phyloP scores from a whole-genome alignment of 2,113 vertebrate genomes.

The Myiagra hebetior region DNA sequence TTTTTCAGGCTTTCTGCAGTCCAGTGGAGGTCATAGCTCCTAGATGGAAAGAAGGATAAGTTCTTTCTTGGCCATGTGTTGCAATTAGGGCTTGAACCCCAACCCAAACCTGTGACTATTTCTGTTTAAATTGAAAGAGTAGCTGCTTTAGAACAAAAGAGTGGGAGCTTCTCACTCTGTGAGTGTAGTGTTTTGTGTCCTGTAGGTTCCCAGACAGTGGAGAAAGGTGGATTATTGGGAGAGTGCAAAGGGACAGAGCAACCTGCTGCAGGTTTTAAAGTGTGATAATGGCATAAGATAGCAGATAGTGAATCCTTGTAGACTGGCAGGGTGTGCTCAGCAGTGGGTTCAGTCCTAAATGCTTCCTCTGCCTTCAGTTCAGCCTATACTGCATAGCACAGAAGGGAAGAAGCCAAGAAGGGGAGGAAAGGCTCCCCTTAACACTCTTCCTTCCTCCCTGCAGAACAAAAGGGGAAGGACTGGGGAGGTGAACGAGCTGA shows the following conservation, averaged over 20 bases:
- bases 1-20: background rate
- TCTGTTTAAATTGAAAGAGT: background rate
- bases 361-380: background rate
- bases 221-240: background rate
- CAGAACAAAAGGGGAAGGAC: background rate
- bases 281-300: background rate
- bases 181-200: background rate
- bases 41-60: background rate
- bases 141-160: background rate
- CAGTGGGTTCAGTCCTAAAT: background rate
- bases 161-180: background rate
- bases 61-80: background rate
- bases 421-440: background rate
- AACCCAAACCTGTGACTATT: background rate
- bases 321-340: background rate
- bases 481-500: background rate
- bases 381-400: background rate
- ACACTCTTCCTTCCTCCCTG: background rate
- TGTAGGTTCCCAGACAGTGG: background rate
- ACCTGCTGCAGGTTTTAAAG: background rate
- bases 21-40: rapidly evolving
- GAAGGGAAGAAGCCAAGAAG: background rate
- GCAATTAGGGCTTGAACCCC: background rate
- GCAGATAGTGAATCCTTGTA: background rate
- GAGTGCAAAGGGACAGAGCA: background rate